phyloP scores from a whole-genome alignment of 2,888 invertebrate genomes.

The Drosophila recens region DNA sequence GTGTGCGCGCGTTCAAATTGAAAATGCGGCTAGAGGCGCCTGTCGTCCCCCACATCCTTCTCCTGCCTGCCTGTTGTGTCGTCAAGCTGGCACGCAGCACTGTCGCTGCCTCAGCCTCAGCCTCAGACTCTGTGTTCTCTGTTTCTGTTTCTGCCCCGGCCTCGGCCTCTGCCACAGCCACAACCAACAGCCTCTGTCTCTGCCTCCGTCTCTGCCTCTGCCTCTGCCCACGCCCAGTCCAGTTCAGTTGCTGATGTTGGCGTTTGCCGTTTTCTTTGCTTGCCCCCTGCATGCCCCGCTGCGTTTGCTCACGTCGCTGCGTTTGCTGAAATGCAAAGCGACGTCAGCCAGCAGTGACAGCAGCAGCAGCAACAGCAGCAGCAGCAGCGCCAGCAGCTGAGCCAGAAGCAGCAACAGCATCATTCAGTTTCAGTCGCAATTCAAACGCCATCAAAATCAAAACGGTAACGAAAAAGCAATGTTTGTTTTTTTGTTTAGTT shows the following conservation, averaged over 20 bases:
- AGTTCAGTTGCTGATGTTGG: slow-evolving; percentile 45
- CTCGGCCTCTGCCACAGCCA: slow-evolving; percentile 11
- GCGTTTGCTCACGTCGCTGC: slow-evolving; percentile 44
- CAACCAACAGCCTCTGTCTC: slow-evolving; percentile 21
- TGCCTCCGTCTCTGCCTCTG: slow-evolving; percentile 35
- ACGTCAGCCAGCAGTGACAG: slow-evolving; percentile 24
- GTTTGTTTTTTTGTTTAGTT: slow-evolving; percentile 26
- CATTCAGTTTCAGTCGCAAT: slow-evolving; percentile 80
- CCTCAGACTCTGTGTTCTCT: neutral
- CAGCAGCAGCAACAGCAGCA: slow-evolving; percentile 15
- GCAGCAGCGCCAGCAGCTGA: slow-evolving; percentile 31
- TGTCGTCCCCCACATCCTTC: neutral
- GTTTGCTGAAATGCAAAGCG: slow-evolving; percentile 40
- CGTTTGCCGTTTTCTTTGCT: slow-evolving; percentile 63
- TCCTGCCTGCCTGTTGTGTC: neutral
- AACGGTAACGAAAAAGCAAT: slow-evolving; percentile 73
- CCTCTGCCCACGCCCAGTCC: slow-evolving; percentile 52
- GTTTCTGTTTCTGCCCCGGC: slow-evolving; percentile 26
- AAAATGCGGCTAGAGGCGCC: slow-evolving; percentile 60
- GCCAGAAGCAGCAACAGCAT: slow-evolving; percentile 64
- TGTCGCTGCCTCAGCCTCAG: slow-evolving; percentile 8
- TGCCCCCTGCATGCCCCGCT: slow-evolving; percentile 21
- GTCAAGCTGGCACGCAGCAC: neutral
- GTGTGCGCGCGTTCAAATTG: slow-evolving; percentile 70
- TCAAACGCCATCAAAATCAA: slow-evolving; percentile 82